These are phyloP conservation scores for Malacoraja senta DNA, from an alignment of 2,797 vertebrate species.

Conservation along the genomic window DNA sequence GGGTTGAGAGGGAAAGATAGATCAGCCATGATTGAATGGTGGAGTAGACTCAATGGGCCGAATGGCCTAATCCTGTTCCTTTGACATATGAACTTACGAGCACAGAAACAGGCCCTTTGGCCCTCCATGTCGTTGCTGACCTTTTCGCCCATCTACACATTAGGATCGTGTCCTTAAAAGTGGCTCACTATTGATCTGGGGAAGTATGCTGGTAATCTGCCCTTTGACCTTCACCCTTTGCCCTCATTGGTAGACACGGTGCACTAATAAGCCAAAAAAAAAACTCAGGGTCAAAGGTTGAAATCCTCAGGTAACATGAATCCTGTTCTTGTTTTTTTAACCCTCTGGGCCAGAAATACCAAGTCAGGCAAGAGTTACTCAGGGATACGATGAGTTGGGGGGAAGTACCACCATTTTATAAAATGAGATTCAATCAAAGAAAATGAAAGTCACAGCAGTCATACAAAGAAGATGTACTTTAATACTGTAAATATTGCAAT, in stretches of 20 bases:
- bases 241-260: background rate
- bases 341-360: background rate
- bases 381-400: background rate
- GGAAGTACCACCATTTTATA: background rate
- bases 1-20: no score
- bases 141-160: no score
- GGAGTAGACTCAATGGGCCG: no score
- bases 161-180: no score
- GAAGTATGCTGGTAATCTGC: background rate
- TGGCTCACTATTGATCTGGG: no score
- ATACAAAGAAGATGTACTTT: slow-evolving; percentile 14
- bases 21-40: no score
- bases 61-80: no score
- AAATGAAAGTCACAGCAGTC: background rate
- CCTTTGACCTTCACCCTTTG: background rate
- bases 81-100: no score
- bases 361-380: background rate
- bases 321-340: background rate
- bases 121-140: no score
- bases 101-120: no score
- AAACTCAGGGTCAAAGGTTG: background rate
- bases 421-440: background rate
- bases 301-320: background rate
- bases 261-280: background rate
- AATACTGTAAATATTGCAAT: slow-evolving; percentile 5